phyloP scores from a whole-genome alignment of 2,888 invertebrate genomes.

The Camptogramma bilineatum region DNA sequence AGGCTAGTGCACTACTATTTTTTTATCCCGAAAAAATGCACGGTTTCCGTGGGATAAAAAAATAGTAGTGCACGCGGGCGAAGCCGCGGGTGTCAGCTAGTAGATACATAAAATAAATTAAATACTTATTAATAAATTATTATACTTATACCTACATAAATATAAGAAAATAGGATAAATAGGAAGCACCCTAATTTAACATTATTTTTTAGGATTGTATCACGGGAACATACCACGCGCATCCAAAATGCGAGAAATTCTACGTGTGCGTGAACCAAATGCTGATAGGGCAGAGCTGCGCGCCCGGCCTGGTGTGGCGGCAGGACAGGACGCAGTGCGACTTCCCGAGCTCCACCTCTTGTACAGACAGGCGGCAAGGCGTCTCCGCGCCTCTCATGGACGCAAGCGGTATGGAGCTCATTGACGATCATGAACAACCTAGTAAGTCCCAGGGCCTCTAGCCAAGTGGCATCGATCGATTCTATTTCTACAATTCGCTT shows the following conservation, averaged over 20 bases:
- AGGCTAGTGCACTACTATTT: too few species aligned
- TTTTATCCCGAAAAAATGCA: too few species aligned
- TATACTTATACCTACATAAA: too few species aligned
- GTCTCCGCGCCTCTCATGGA: conserved; percentile 59
- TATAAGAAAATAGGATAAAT: too few species aligned
- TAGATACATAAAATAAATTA: too few species aligned
- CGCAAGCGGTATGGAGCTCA: conserved; percentile 53
- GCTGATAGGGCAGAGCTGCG: conserved; percentile 89
- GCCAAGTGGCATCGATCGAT: too few species aligned
- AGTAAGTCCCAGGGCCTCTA: too few species aligned
- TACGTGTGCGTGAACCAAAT: conserved; percentile 91
- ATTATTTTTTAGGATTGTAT: conserved; percentile 77
- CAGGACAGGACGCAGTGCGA: conserved; percentile 89
- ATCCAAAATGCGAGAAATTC: conserved; percentile 90
- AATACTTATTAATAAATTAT: too few species aligned
- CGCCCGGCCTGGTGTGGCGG: conserved; percentile 91
- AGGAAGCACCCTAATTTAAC: background rate
- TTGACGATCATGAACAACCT: conserved; percentile 52
- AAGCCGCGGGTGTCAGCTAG: too few species aligned
- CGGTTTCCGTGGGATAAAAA: too few species aligned
- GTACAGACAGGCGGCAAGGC: conserved; percentile 73
- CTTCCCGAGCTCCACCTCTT: conserved; percentile 89
- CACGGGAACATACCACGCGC: conserved; percentile 91
- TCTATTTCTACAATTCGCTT: too few species aligned
- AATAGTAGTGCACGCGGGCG: too few species aligned